Evolutionary conservation across 2,113 vertebrate species (phyloP).

Genomic region (Delphinapterus leucas): DNA sequence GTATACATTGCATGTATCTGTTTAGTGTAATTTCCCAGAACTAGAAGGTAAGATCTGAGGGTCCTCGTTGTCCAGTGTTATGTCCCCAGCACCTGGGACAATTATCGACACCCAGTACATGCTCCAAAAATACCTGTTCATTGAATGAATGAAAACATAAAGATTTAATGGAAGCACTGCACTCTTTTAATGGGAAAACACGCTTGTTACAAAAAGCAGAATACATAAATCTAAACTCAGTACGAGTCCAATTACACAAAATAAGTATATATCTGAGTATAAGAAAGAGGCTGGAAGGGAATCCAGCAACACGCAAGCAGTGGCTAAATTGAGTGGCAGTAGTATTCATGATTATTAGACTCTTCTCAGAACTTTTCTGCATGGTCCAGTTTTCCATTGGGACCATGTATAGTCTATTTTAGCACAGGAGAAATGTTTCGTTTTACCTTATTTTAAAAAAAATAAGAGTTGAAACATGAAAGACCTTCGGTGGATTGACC

Average conservation of each 20-base stretch:
- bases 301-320: background rate
- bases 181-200: background rate
- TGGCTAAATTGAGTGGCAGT: background rate
- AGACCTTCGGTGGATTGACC: background rate
- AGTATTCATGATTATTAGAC: background rate
- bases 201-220: background rate
- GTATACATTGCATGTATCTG: no score
- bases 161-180: background rate
- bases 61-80: background rate
- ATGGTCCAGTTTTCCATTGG: background rate
- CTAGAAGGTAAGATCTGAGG: background rate
- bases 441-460: background rate
- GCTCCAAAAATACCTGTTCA: background rate
- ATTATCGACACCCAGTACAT: background rate
- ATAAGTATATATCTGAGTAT: background rate
- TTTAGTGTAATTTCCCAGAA: background rate
- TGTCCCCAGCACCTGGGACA: background rate
- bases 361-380: background rate
- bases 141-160: background rate
- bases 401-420: background rate
- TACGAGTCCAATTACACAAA: background rate
- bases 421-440: background rate
- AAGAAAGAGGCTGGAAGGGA: background rate
- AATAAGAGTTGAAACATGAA: background rate
- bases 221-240: no score